These are phyloP conservation scores for Arrhopalites spinosus DNA, from an alignment of 2,888 invertebrate genomes.

Conservation along the genomic window DNA sequence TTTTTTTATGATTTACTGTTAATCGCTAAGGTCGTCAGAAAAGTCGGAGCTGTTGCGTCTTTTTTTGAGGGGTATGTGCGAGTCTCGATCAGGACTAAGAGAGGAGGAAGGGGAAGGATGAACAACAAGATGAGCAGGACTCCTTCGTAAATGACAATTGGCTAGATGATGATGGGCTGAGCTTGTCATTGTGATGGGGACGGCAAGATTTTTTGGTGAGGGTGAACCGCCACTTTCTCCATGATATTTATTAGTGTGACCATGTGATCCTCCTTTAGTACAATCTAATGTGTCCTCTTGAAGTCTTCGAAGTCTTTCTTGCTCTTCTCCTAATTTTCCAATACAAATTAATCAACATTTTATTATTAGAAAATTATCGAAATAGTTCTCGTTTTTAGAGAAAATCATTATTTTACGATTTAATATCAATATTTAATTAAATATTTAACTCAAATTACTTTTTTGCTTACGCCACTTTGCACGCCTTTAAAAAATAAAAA, in stretches of 20 bases:
- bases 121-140: neutral
- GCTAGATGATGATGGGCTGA: neutral
- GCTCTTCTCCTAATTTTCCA: slow-evolving; percentile 82
- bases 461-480: no score
- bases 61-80: slow-evolving; percentile 14
- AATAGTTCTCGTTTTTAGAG: no score
- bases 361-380: neutral
- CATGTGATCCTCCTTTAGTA: neutral
- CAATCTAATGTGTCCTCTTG: slow-evolving; percentile 69
- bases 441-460: no score
- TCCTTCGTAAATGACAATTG: slow-evolving; percentile 10
- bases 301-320: slow-evolving; percentile 73
- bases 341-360: slow-evolving; percentile 84
- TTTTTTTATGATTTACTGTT: no score
- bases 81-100: neutral
- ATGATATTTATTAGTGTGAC: neutral
- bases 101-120: neutral
- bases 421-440: no score
- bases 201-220: neutral
- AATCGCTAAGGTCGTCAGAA: slow-evolving; percentile 54
- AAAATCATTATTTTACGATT: no score
- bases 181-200: neutral
- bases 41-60: slow-evolving; percentile 48
- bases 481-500: no score
- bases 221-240: no score